Conservation (phyloP, 2,797 vertebrate species). For the Siniperca undulata region DNA sequence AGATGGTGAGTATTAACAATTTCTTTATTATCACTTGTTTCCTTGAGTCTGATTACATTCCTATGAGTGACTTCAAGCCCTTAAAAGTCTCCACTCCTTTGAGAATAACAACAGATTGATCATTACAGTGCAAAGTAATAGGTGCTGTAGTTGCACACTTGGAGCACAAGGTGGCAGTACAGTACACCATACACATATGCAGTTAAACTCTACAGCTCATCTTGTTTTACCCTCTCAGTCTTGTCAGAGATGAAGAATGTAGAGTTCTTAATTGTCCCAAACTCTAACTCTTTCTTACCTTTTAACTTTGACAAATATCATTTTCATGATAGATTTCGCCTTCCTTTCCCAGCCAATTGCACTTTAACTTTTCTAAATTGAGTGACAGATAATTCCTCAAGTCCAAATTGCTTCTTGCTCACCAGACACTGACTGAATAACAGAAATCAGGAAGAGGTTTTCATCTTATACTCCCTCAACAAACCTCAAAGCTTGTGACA, state of each 20-base stretch:
- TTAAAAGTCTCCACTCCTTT: background rate
- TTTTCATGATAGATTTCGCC: background rate
- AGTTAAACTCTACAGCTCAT: background rate
- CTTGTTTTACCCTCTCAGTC: background rate
- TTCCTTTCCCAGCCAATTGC: background rate
- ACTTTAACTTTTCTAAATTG: background rate
- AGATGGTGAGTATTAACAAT: conserved; percentile 87
- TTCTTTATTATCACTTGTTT: background rate
- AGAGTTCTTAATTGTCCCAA: background rate
- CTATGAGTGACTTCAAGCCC: background rate
- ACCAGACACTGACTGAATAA: background rate
- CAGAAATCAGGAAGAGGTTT: background rate
- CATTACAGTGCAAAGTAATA: background rate
- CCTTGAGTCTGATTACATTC: background rate
- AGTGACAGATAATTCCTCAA: background rate
- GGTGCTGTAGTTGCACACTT: conserved; percentile 22
- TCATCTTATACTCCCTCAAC: background rate
- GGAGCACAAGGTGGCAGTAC: conserved; percentile 27
- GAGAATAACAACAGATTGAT: background rate
- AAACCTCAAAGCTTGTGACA: background rate
- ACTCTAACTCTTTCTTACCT: background rate
- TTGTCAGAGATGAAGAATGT: background rate
- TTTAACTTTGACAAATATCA: no score
- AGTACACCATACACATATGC: conserved; percentile 7
- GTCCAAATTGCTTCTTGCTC: background rate